Percentiles rank a stretch among this genome's conserved stretches.
Evolutionary conservation across 2,113 vertebrate genomes (phyloP).

Genomic region (Salvelinus namaycush): DNA sequence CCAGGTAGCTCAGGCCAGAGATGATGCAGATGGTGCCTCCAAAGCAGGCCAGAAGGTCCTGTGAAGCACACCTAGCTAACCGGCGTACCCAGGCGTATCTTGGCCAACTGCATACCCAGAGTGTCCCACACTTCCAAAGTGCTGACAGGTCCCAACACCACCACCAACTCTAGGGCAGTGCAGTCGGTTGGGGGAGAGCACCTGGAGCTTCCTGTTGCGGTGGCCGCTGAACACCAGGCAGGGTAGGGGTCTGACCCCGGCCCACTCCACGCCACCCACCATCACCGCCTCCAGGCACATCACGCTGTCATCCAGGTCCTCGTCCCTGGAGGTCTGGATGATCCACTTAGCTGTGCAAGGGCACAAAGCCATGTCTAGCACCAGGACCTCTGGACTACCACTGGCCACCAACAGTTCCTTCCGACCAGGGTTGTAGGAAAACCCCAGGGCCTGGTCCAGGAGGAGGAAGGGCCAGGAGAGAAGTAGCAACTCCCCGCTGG

Average conservation of each 20-base stretch:
- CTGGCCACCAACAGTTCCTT: conserved; percentile 66
- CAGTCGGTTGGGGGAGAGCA: conserved; percentile 54
- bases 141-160: conserved; percentile 47
- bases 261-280: conserved; percentile 52
- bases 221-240: conserved; percentile 64
- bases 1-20: conserved; percentile 53
- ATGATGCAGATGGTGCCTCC: conserved; percentile 61
- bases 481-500: conserved; percentile 59
- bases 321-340: conserved; percentile 31
- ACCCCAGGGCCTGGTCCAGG: conserved; percentile 57
- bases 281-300: conserved; percentile 61
- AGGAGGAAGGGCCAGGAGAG: conserved; percentile 64
- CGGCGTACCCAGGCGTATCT: conserved; percentile 48
- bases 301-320: conserved; percentile 42
- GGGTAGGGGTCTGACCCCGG: neutral
- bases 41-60: conserved; percentile 61
- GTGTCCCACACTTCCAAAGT: conserved; percentile 61
- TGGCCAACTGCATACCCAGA: conserved; percentile 50
- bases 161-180: conserved; percentile 54
- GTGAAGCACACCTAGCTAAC: conserved; percentile 66
- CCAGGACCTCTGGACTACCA: conserved; percentile 57
- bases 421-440: conserved; percentile 57
- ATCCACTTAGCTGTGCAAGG: conserved; percentile 64
- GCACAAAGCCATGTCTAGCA: conserved; percentile 59
- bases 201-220: conserved; percentile 52